phyloP scores from a whole-genome alignment of 2,797 vertebrate genomes.

The Chelidonichthys spinosus region DNA sequence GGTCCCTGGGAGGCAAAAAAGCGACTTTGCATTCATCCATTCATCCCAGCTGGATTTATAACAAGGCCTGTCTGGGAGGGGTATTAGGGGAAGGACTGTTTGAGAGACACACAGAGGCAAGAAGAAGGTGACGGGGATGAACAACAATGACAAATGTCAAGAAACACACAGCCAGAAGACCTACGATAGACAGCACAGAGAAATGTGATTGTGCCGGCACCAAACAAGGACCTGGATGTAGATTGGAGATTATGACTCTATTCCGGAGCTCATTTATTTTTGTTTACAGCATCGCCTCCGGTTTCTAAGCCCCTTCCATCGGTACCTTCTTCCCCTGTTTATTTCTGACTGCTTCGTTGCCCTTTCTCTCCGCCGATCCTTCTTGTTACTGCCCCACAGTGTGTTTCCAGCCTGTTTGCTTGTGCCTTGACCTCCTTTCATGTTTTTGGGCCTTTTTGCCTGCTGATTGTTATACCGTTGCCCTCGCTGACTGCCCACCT shows the following conservation, averaged over 20 bases:
- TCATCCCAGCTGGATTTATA: slow-evolving; percentile 40
- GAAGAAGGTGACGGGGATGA: neutral
- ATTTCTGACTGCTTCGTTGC: slow-evolving; percentile 11
- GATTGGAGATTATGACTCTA: slow-evolving; percentile 27
- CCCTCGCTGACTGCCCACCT: too few species aligned
- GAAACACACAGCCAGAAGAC: slow-evolving; percentile 1
- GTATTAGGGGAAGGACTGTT: slow-evolving; percentile 23
- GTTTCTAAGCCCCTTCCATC: slow-evolving; percentile 22
- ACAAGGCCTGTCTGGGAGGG: slow-evolving; percentile 30
- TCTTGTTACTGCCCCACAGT: neutral
- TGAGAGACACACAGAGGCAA: slow-evolving; percentile 2
- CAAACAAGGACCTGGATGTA: slow-evolving; percentile 15
- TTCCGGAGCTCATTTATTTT: slow-evolving; percentile 42
- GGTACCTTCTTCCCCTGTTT: slow-evolving; percentile 19
- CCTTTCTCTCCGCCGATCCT: slow-evolving; percentile 1
- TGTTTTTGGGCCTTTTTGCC: too few species aligned
- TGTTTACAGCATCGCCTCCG: slow-evolving; percentile 24
- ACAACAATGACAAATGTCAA: slow-evolving; percentile 27
- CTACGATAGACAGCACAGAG: neutral
- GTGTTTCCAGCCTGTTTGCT: too few species aligned
- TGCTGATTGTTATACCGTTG: too few species aligned
- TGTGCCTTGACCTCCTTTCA: too few species aligned
- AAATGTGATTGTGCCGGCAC: slow-evolving; percentile 6
- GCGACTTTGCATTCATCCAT: slow-evolving; percentile 26
- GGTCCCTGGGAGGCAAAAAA: slow-evolving; percentile 33